Base-by-base conservation (phyloP, 2,888 invertebrate genomes). In the Patella caerulea region DNA sequence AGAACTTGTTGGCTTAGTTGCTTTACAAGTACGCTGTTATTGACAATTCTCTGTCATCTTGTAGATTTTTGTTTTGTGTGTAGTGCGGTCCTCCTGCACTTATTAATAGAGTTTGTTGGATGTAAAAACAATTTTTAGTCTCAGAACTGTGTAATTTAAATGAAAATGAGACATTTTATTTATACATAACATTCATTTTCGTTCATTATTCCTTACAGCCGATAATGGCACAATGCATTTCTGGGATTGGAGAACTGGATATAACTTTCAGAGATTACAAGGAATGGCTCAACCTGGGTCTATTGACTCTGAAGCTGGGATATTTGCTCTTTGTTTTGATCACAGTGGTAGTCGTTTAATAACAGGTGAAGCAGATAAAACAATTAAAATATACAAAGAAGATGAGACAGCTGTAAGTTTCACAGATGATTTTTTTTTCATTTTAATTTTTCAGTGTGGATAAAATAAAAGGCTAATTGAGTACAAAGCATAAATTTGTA, bases 201-300 rank as follows among this genome's bases (percentile, higher is more conserved):
- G 45, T 45, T 45, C 5, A 45, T 45, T 53, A 54, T 24, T 52
- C 15, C 52, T 78, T 84, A 45, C 77, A 92, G 93, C 97, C 34
- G 99, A 99, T 91, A 99, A 99, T 91, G 99, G 99, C 0, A 97
- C 98, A 0, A 94, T 99, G 94, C 95, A 96, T 92, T 96, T 97
- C 88, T 99, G 99, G 99, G 99, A 99, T 91, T 99, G 99, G 99
- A 94, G 97, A 88, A 98, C 98, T 0, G 99, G 99, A 0, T 99
- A 99, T 90, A 99, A 99, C 93, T 99, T 99, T 93, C 99, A 99
- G 86, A 84, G 91, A 54, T 87, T 93, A 3, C 94, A 96, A 94
- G 95, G 98, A 5, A 96, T 97, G 2, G 98, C 97, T 0, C 99
- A 99, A 91, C 98, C 99, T 0, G 99, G 99, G 17, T 99, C 99